Percentiles rank a stretch among this genome's conserved stretches.
Evolutionary conservation across 2,797 vertebrate genomes (phyloP).

Genomic region (Gadopsis marmoratus): DNA sequence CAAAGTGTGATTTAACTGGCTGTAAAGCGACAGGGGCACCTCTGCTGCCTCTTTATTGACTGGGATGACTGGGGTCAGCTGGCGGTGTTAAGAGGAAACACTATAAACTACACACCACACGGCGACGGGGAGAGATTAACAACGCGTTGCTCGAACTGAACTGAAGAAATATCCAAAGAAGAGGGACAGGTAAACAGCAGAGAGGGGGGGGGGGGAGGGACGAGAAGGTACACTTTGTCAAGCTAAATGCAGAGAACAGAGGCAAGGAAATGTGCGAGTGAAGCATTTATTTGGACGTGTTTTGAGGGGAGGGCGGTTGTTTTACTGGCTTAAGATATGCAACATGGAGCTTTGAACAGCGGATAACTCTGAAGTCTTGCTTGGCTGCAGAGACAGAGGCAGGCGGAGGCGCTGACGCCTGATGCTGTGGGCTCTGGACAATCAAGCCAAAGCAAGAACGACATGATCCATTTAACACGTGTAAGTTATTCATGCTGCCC

Average conservation of each 20-base stretch:
- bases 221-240: not conserved
- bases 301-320: constrained; percentile 51
- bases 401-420: constrained; percentile 14
- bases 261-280: constrained; percentile 26
- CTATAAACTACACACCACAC: constrained; percentile 81
- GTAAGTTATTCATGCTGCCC: constrained; percentile 1
- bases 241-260: not conserved
- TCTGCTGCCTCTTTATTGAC: constrained; percentile 79
- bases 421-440: constrained; percentile 3
- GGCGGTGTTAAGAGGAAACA: constrained; percentile 82
- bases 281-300: constrained; percentile 65
- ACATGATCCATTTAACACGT: not conserved
- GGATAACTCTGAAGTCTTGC: constrained; percentile 42
- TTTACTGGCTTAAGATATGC: constrained; percentile 60
- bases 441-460: not conserved
- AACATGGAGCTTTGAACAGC: constrained; percentile 45
- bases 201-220: constrained; percentile 16
- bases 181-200: constrained; percentile 43
- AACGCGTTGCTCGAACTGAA: constrained; percentile 56
- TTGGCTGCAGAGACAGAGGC: constrained; percentile 32
- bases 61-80: constrained; percentile 81
- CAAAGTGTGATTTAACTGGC: constrained; percentile 88
- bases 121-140: constrained; percentile 73
- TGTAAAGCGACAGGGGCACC: constrained; percentile 83
- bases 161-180: constrained; percentile 47